These are phyloP conservation scores for Gadopsis bispinosus DNA, from an alignment of 2,797 vertebrate genomes.

Conservation along the genomic window DNA sequence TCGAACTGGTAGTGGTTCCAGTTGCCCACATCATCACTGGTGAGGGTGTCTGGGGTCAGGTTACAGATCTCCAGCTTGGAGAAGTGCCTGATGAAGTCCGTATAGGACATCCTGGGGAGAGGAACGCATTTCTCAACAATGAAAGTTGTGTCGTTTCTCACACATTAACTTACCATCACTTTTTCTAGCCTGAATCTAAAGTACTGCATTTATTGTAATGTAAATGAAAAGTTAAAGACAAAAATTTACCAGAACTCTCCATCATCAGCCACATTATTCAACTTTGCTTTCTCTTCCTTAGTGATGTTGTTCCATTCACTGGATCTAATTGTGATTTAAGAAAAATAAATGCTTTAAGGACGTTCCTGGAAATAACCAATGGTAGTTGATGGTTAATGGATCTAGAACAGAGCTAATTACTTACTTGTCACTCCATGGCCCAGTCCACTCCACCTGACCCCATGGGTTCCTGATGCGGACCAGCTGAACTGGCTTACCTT, in stretches of 20 bases:
- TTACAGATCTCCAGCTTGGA: slow-evolving; percentile 85
- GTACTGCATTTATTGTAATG: not conserved
- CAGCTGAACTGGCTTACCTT: slow-evolving; percentile 82
- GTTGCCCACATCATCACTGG: slow-evolving; percentile 44
- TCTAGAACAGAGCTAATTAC: slow-evolving; percentile 1
- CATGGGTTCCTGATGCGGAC: slow-evolving; percentile 93
- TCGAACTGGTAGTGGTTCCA: slow-evolving; percentile 82
- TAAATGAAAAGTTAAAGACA: not conserved
- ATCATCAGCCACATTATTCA: slow-evolving; percentile 80
- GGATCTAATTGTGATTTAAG: slow-evolving; percentile 70
- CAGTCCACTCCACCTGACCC: slow-evolving; percentile 93
- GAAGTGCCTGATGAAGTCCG: slow-evolving; percentile 80
- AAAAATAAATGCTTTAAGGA: not conserved
- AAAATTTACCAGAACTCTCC: slow-evolving; percentile 86
- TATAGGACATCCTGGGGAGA: slow-evolving; percentile 82
- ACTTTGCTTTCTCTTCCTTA: slow-evolving; percentile 73
- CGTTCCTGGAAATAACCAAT: not conserved
- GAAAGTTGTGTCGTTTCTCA: not conserved
- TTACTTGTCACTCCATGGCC: slow-evolving; percentile 93
- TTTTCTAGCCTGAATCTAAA: not conserved
- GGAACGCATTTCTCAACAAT: not conserved
- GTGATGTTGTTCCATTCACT: slow-evolving; percentile 77
- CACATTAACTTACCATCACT: not conserved
- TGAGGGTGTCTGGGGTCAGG: slow-evolving; percentile 82
- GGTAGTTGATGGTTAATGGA: not conserved